These are phyloP conservation scores for Zaprionus tsacasi DNA, from an alignment of 1,140 invertebrate genomes.

Conservation along the genomic window DNA sequence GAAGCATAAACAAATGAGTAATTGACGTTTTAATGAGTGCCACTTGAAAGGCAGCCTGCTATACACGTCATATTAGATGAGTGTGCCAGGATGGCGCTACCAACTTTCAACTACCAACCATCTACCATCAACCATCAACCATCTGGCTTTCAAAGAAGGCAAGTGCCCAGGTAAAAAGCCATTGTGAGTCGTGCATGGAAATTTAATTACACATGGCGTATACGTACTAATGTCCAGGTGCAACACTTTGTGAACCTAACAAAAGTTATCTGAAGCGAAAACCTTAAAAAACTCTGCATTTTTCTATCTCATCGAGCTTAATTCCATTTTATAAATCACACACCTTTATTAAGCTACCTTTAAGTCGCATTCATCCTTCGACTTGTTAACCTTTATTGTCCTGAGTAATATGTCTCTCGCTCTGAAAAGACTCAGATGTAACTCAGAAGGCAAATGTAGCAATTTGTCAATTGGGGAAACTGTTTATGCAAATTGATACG, in stretches of 20 bases:
- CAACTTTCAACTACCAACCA: no score
- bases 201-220: neutral
- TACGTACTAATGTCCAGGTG: neutral
- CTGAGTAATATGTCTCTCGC: neutral
- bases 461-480: neutral
- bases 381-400: slow-evolving; percentile 4
- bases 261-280: neutral
- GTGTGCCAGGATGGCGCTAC: neutral
- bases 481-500: slow-evolving; percentile 3
- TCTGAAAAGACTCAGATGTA: neutral
- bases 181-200: neutral
- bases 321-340: neutral
- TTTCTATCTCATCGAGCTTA: neutral
- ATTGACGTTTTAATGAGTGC: slow-evolving; percentile 42
- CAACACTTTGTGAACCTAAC: neutral
- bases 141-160: no score
- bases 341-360: neutral
- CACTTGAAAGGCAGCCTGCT: slow-evolving; percentile 27
- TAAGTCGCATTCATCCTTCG: neutral
- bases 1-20: slow-evolving; percentile 38
- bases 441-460: neutral
- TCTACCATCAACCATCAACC: no score
- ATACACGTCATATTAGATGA: slow-evolving; percentile 20
- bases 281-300: neutral
- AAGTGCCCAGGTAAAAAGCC: neutral